phyloP scores from a whole-genome alignment of 2,888 invertebrate species.

The Ennomos quercinarius region DNA sequence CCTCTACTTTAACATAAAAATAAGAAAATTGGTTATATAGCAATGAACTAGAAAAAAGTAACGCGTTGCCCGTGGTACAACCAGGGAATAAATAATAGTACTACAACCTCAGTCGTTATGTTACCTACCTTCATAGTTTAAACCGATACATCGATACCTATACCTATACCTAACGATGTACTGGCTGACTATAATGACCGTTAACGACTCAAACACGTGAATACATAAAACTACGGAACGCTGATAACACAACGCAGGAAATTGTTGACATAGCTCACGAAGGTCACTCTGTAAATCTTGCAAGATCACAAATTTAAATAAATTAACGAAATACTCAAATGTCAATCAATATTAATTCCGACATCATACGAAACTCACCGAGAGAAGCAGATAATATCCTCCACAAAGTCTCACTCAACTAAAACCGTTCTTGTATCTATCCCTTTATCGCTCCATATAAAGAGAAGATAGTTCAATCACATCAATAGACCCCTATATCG shows the following conservation, averaged over 20 bases:
- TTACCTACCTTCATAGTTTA: too few relatives aligned
- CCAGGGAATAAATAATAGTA: too few relatives aligned
- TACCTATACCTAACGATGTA: too few relatives aligned
- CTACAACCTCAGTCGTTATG: too few relatives aligned
- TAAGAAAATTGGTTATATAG: too few relatives aligned
- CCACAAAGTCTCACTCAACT: conserved; percentile 52
- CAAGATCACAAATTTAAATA: conserved; percentile 28
- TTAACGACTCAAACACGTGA: conserved; percentile 18
- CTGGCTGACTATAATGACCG: conserved; percentile 14
- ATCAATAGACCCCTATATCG: too few relatives aligned
- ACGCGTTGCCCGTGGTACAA: too few relatives aligned
- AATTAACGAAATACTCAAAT: conserved; percentile 27
- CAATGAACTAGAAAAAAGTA: too few relatives aligned
- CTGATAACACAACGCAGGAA: conserved; percentile 35
- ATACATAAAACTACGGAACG: conserved; percentile 25
- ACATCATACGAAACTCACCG: conserved; percentile 45
- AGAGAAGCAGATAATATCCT: conserved; percentile 52
- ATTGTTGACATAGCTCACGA: conserved; percentile 36
- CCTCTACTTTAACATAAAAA: too few relatives aligned
- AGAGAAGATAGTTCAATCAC: conserved; percentile 70
- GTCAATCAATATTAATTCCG: conserved; percentile 26
- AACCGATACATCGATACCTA: too few relatives aligned
- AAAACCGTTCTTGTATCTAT: conserved; percentile 63
- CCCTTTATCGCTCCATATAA: conserved; percentile 75
- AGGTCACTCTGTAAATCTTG: conserved; percentile 23